Evolutionary conservation across 2,113 vertebrate genomes (phyloP).

Genomic region (Plecturocebus donacophilus): DNA sequence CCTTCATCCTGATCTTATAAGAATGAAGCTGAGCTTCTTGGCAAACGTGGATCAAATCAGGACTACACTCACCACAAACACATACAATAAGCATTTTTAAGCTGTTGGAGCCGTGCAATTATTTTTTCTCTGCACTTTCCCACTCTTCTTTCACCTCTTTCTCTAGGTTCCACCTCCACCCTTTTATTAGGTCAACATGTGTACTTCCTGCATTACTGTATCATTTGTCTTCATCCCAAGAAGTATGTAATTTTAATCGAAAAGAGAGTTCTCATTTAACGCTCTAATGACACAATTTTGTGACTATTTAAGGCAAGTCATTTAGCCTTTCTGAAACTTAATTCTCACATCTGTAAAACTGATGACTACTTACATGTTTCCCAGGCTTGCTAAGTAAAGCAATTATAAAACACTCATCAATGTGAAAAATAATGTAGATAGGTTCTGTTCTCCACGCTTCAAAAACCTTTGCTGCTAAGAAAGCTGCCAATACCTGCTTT

Average conservation of each 20-base stretch:
- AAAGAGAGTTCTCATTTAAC: constrained; percentile 28
- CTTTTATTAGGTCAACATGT: background rate
- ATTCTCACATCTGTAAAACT: constrained; percentile 60
- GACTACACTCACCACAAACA: background rate
- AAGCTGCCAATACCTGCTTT: background rate
- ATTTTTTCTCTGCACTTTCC: background rate
- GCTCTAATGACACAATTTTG: constrained; percentile 42
- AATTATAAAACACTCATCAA: constrained; percentile 52
- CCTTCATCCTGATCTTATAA: background rate
- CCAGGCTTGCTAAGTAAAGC: constrained; percentile 62
- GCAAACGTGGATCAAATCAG: background rate
- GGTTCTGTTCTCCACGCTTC: background rate
- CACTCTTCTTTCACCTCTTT: background rate
- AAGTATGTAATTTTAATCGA: constrained; percentile 44
- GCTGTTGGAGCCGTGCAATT: background rate
- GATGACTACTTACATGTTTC: constrained; percentile 55
- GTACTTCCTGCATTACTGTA: constrained; percentile 7
- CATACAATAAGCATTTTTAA: background rate
- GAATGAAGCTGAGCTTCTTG: background rate
- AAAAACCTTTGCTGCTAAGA: background rate
- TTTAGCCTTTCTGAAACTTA: constrained; percentile 59
- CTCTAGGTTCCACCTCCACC: background rate
- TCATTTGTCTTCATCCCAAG: constrained; percentile 23
- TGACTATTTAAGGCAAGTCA: constrained; percentile 64
- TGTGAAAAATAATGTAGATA: constrained; percentile 32